These are phyloP conservation scores for Python bivittatus DNA, from an alignment of 2,113 vertebrate species.

Conservation along the genomic window DNA sequence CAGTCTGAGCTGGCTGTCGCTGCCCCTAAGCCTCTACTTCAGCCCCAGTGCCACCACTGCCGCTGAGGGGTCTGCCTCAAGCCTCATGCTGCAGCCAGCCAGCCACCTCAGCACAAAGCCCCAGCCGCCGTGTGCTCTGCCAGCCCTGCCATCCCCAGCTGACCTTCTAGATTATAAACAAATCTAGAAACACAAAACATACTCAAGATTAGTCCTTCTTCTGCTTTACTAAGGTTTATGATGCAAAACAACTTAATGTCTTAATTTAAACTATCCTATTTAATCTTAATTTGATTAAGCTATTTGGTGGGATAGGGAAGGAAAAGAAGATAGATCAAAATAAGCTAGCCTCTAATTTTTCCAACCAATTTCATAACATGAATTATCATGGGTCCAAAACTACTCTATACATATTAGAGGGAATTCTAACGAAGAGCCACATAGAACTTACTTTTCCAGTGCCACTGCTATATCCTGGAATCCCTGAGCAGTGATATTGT, in stretches of 20 bases:
- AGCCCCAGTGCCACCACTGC: too few species aligned
- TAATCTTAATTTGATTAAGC: neutral
- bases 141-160: neutral
- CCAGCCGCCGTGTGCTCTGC: neutral
- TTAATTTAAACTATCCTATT: neutral
- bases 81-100: neutral
- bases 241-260: neutral
- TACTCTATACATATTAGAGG: neutral
- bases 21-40: too few species aligned
- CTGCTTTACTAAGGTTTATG: neutral
- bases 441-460: conserved; percentile 90
- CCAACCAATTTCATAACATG: neutral
- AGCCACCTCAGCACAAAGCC: neutral
- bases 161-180: neutral
- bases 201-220: neutral
- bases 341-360: conserved; percentile 24
- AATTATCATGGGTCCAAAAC: conserved; percentile 29
- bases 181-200: neutral
- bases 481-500: conserved; percentile 93
- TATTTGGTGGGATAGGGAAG: neutral
- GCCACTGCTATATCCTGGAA: conserved; percentile 96
- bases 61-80: too few species aligned
- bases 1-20: too few species aligned
- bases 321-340: conserved; percentile 14
- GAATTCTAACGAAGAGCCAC: neutral